These are phyloP conservation scores for Morelia viridis DNA, from an alignment of 2,797 vertebrate species.

Conservation along the genomic window DNA sequence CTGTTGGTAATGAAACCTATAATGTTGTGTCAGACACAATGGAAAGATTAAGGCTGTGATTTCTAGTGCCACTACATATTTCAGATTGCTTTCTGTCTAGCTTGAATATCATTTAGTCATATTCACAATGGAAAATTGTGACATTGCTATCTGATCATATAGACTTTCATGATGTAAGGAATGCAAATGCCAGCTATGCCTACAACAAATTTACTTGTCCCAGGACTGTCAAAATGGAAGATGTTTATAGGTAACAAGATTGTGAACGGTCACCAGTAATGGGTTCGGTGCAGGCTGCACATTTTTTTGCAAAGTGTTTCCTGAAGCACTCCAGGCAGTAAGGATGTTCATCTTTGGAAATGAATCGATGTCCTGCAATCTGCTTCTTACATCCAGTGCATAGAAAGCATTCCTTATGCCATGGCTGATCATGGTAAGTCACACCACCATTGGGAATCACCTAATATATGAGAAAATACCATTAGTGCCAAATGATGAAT, in stretches of 20 bases:
- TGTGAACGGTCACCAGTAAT: constrained; percentile 84
- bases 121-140: neutral
- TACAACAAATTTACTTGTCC: neutral
- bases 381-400: constrained; percentile 89
- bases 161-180: neutral
- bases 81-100: neutral
- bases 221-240: neutral
- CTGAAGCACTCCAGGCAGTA: constrained; percentile 93
- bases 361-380: constrained; percentile 87
- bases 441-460: constrained; percentile 89
- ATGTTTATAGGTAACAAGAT: neutral
- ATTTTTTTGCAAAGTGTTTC: constrained; percentile 88
- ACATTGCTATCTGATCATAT: neutral
- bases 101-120: neutral
- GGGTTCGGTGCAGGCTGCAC: constrained; percentile 85
- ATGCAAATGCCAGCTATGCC: neutral
- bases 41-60: neutral
- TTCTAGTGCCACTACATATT: neutral
- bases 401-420: constrained; percentile 94
- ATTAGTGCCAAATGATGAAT: neutral
- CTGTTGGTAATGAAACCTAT: neutral
- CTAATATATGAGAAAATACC: constrained; percentile 64
- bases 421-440: constrained; percentile 87
- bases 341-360: constrained; percentile 86
- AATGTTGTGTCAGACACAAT: neutral